These are phyloP conservation scores for Sterrhoptilus dennistouni DNA, from an alignment of 2,113 vertebrate species.

Conservation along the genomic window DNA sequence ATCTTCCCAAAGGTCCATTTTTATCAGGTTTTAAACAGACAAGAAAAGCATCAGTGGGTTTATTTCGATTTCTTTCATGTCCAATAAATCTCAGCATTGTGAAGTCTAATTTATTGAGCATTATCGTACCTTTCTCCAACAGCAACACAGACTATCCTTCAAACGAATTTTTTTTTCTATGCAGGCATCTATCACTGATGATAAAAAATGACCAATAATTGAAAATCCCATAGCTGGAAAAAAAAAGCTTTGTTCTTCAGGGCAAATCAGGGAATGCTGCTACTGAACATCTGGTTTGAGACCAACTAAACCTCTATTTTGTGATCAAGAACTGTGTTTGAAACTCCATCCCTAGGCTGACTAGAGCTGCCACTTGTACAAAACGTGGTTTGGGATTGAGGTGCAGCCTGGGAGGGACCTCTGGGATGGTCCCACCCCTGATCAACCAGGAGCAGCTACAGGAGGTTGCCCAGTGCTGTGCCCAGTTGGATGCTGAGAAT, in stretches of 20 bases:
- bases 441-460: background rate
- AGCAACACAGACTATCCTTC: conserved; percentile 22
- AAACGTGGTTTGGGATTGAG: background rate
- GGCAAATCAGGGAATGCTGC: background rate
- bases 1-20: background rate
- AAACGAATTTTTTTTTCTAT: background rate
- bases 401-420: background rate
- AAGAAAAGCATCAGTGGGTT: background rate
- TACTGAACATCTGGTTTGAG: background rate
- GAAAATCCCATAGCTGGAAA: background rate
- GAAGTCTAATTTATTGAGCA: conserved; percentile 43
- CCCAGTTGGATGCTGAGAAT: background rate
- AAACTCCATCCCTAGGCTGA: background rate
- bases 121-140: conserved; percentile 1
- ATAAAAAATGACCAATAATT: conserved; percentile 25
- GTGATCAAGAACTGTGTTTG: background rate
- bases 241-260: background rate
- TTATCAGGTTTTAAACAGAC: background rate
- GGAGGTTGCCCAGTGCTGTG: rapidly evolving
- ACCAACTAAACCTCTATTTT: background rate
- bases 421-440: background rate
- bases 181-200: background rate
- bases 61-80: background rate
- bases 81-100: conserved; percentile 29
- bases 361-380: rapidly evolving